Evolutionary conservation across 1,140 invertebrate genomes (phyloP).

Genomic region (Macrotrachela quadricornifera): DNA sequence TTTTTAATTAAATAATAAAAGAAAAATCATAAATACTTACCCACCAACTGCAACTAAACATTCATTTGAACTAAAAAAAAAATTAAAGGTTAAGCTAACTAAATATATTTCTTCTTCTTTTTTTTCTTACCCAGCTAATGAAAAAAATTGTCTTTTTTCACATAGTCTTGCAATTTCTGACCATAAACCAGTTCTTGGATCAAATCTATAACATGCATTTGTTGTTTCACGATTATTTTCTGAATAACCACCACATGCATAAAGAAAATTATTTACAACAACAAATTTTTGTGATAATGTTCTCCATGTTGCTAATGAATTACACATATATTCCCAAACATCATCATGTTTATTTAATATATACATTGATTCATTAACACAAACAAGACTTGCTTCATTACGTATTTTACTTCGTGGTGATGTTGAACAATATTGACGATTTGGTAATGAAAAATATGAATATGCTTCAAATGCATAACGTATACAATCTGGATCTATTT

Average conservation of each 20-base stretch:
- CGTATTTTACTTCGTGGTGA: background rate
- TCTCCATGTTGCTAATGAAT: constrained; percentile 1
- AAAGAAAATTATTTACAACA: constrained; percentile 30
- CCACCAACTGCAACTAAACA: constrained; percentile 5
- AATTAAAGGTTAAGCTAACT: too few relatives aligned
- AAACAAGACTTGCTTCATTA: constrained; percentile 2
- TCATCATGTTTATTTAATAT: constrained; percentile 3
- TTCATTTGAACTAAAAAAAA: background rate
- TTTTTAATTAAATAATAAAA: too few relatives aligned
- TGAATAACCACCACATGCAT: constrained; percentile 25
- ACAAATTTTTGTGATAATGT: constrained; percentile 7
- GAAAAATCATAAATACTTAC: too few relatives aligned
- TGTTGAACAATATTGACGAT: background rate
- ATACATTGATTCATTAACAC: constrained; percentile 8
- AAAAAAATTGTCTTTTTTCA: constrained; percentile 28
- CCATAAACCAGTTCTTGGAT: constrained; percentile 27
- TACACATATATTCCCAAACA: constrained; percentile 7
- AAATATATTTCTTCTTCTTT: too few relatives aligned
- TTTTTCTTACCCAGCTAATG: constrained; percentile 13
- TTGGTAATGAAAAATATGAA: constrained; percentile 4
- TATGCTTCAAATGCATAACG: background rate
- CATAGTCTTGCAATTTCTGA: constrained; percentile 27
- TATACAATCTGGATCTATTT: background rate
- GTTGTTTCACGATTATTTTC: constrained; percentile 27
- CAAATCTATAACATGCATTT: constrained; percentile 26